phyloP scores from a whole-genome alignment of 2,113 vertebrate species.

The Cynoglossus semilaevis region DNA sequence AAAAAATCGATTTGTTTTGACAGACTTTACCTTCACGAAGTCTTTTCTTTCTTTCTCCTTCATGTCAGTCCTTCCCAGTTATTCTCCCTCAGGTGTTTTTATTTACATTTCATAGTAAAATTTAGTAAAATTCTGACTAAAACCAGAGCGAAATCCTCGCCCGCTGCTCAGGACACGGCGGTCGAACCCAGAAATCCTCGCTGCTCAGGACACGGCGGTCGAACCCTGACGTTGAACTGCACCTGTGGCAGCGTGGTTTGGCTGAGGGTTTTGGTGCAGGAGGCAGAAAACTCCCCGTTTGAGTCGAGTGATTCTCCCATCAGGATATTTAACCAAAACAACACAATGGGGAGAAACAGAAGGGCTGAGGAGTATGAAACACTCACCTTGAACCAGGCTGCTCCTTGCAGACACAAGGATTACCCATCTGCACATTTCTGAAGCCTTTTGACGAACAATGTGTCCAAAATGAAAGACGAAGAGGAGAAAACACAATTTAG shows the following conservation, averaged over 20 bases:
- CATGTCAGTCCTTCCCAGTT: too few relatives aligned
- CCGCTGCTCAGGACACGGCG: neutral
- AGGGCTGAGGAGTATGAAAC: conserved; percentile 72
- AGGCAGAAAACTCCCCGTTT: conserved; percentile 58
- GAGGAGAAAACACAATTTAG: conserved; percentile 77
- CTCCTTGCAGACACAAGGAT: conserved; percentile 76
- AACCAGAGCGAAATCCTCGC: too few relatives aligned
- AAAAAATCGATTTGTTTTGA: too few relatives aligned
- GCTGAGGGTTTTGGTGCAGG: too few relatives aligned
- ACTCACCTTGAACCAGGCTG: conserved; percentile 81
- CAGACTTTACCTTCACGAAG: too few relatives aligned
- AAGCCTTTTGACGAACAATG: conserved; percentile 81
- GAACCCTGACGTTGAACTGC: conserved; percentile 14
- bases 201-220: neutral
- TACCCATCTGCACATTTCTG: conserved; percentile 84
- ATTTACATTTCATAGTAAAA: too few relatives aligned
- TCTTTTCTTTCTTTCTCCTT: too few relatives aligned
- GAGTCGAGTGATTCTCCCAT: conserved; percentile 51
- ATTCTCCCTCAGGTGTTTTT: too few relatives aligned
- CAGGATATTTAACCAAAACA: conserved; percentile 67
- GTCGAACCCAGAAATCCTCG: conserved; percentile 3
- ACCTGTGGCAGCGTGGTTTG: conserved; percentile 17
- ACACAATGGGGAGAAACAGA: conserved; percentile 71
- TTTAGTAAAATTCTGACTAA: too few relatives aligned
- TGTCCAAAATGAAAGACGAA: conserved; percentile 78